phyloP scores from a whole-genome alignment of 2,888 invertebrate genomes.

The Cataglyphis albicans region DNA sequence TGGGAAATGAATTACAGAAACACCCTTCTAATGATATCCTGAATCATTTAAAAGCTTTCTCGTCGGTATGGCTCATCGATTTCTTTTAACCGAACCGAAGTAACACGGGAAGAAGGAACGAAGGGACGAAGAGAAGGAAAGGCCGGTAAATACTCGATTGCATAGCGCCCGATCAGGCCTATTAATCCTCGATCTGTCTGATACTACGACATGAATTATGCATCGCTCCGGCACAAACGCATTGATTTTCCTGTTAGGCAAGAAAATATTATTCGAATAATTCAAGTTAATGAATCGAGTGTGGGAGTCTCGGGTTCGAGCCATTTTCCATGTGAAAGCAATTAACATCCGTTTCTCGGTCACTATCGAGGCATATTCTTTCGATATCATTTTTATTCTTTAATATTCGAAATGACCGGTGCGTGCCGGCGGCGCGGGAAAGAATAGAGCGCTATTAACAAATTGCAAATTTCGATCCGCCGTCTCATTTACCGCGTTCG shows the following conservation, averaged over 20 bases:
- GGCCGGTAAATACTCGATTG: slow-evolving; percentile 78
- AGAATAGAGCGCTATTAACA: slow-evolving; percentile 52
- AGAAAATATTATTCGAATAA: slow-evolving; percentile 84
- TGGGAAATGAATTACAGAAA: slow-evolving; percentile 22
- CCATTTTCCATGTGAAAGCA: slow-evolving; percentile 46
- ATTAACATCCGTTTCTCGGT: slow-evolving; percentile 11
- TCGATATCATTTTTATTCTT: slow-evolving; percentile 62
- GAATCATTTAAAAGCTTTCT: slow-evolving; percentile 62
- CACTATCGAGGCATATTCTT: background rate
- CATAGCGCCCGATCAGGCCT: slow-evolving; percentile 78
- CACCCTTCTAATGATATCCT: slow-evolving; percentile 49
- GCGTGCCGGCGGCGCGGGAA: background rate
- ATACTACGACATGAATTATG: slow-evolving; percentile 83
- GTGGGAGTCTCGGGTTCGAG: slow-evolving; percentile 45
- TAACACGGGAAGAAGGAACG: background rate
- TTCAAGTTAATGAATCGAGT: slow-evolving; percentile 83
- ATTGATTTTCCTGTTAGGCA: slow-evolving; percentile 83
- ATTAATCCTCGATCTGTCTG: slow-evolving; percentile 83
- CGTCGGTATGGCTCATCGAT: slow-evolving; percentile 51
- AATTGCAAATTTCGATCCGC: slow-evolving; percentile 36
- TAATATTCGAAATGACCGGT: slow-evolving; percentile 45
- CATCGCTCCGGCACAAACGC: slow-evolving; percentile 80
- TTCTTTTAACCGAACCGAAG: slow-evolving; percentile 38
- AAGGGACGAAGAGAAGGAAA: slow-evolving; percentile 11
- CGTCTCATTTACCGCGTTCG: background rate